Percentiles rank a stretch among this genome's conserved stretches.
phyloP scores from a whole-genome alignment of 64 coral and sea anemone genomes.

The Hydrozoanthus tunicans region DNA sequence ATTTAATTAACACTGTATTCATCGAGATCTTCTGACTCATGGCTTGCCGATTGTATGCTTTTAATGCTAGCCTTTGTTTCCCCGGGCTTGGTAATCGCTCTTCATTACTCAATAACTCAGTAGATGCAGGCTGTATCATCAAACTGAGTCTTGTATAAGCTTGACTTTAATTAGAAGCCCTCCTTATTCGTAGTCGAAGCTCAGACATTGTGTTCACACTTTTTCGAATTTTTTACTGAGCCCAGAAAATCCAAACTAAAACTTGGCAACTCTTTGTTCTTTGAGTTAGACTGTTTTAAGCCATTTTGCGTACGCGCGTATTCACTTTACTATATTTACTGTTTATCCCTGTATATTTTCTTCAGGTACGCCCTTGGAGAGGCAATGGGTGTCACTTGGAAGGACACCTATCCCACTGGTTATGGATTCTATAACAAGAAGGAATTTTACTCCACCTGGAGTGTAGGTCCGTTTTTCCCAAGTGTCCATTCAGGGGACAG shows the following conservation, averaged over 20 bases:
- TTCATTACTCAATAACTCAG: neutral
- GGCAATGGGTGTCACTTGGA: conserved; percentile 64
- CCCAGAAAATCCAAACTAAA: neutral
- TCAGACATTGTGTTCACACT: too few relatives aligned
- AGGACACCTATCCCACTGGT: conserved; percentile 74
- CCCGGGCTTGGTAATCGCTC: too few relatives aligned
- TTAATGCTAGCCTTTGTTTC: neutral
- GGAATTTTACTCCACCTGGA: neutral
- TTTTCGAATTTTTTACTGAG: too few relatives aligned
- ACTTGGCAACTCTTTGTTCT: neutral
- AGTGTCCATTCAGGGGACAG: conserved; percentile 77
- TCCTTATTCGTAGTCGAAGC: too few relatives aligned
- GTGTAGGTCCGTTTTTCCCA: conserved; percentile 78
- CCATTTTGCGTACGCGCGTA: too few relatives aligned
- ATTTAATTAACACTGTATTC: neutral
- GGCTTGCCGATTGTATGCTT: neutral
- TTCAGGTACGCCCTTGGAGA: conserved; percentile 60
- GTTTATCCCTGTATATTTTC: neutral
- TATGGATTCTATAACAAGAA: conserved; percentile 72
- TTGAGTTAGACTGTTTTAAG: neutral
- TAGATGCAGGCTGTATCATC: neutral
- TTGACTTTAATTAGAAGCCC: too few relatives aligned
- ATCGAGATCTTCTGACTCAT: too few relatives aligned
- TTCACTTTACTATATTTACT: too few relatives aligned
- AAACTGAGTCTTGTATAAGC: neutral